These are phyloP conservation scores for Frankliniella intonsa DNA, from an alignment of 2,888 invertebrate genomes.

Conservation along the genomic window DNA sequence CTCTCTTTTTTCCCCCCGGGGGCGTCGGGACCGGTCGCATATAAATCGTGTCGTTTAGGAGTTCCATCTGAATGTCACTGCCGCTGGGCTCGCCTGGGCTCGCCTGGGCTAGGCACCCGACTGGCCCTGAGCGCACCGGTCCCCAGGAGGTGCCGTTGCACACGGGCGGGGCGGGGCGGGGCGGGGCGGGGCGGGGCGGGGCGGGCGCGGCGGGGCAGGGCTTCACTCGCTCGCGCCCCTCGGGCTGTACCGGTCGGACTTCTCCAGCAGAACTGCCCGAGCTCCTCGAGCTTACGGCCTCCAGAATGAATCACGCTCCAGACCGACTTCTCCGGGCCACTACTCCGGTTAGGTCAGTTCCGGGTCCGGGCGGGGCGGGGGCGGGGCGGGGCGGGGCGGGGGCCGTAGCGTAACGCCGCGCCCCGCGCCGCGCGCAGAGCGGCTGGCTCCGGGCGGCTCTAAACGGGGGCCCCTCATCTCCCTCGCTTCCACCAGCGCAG, in stretches of 20 bases:
- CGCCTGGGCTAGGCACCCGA: not conserved
- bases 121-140: not conserved
- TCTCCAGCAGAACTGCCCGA: not conserved
- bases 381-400: not conserved
- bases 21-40: not conserved
- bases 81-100: too few species aligned
- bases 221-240: too few species aligned
- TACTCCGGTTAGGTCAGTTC: not conserved
- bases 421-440: not conserved
- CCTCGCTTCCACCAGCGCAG: too few species aligned
- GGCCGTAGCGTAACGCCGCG: not conserved
- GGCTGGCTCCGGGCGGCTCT: not conserved
- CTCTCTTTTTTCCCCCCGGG: too few species aligned
- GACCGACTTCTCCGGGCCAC: too few species aligned
- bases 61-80: not conserved
- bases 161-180: too few species aligned
- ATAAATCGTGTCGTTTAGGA: conserved; percentile 15
- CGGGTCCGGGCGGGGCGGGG: not conserved
- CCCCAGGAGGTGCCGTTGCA: too few species aligned
- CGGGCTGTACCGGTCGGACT: not conserved
- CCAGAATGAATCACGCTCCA: too few species aligned
- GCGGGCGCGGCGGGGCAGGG: not conserved
- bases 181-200: too few species aligned
- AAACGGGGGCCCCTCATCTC: not conserved
- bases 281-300: not conserved